Evolutionary conservation across 35 echinoderm and acorn worm species (phyloP).

Genomic region (Eucidaris tribuloides): DNA sequence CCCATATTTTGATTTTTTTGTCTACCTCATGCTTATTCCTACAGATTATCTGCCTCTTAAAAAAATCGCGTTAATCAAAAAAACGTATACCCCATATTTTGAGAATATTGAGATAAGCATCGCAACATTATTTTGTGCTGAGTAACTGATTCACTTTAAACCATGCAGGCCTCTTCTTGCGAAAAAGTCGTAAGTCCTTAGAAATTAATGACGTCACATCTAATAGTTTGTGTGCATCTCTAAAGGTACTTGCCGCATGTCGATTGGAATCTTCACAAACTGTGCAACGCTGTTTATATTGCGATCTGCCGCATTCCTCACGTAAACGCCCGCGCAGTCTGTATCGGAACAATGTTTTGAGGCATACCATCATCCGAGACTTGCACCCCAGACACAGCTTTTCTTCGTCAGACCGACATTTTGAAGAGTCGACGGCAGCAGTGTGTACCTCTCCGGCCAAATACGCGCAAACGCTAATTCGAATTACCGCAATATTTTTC

Average conservation of each 20-base stretch:
- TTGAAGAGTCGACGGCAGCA: constrained; percentile 40
- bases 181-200: background rate
- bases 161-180: background rate
- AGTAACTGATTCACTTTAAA: background rate
- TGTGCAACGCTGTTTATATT: constrained; percentile 26
- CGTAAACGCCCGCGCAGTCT: constrained; percentile 58
- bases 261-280: constrained; percentile 38
- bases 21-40: too few relatives aligned
- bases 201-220: background rate
- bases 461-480: constrained; percentile 66
- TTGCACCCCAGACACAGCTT: constrained; percentile 57
- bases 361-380: constrained; percentile 42
- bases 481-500: constrained; percentile 33
- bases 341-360: constrained; percentile 38
- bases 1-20: too few relatives aligned
- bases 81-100: background rate
- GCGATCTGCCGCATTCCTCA: constrained; percentile 47
- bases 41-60: too few relatives aligned
- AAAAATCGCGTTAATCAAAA: too few relatives aligned
- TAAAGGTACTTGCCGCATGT: background rate
- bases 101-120: background rate
- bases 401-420: constrained; percentile 29
- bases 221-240: constrained; percentile 33
- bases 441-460: constrained; percentile 38
- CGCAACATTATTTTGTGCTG: background rate